Evolutionary conservation across 2,797 vertebrate species (phyloP).

Genomic region (Sylvia borin): DNA sequence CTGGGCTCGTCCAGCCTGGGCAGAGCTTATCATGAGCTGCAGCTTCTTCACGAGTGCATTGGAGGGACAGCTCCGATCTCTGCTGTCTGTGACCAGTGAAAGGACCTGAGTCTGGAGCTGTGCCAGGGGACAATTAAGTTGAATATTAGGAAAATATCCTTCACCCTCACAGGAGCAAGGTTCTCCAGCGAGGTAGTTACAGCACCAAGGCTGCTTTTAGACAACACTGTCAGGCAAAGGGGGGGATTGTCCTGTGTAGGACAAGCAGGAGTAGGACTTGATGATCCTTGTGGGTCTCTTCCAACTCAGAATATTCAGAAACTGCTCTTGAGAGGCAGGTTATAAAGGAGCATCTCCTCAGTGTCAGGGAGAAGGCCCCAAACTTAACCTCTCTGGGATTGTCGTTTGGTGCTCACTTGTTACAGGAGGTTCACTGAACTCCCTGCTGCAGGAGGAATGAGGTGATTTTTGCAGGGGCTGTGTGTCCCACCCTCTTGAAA

Average conservation of each 20-base stretch:
- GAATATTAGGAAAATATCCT: not conserved
- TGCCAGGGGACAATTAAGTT: not conserved
- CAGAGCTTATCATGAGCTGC: not conserved
- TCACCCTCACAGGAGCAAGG: not conserved
- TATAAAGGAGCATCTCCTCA: not conserved
- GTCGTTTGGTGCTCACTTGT: not conserved
- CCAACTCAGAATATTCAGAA: not conserved
- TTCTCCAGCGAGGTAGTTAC: not conserved
- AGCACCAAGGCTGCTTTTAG: fast-evolving
- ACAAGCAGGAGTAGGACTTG: not conserved
- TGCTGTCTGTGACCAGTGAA: not conserved
- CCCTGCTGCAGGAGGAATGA: not conserved
- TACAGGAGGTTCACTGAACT: not conserved
- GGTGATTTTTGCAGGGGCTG: not conserved
- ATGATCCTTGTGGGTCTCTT: not conserved
- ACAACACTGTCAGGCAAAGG: fast-evolving
- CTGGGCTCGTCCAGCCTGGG: not conserved
- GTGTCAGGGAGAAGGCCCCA: not conserved
- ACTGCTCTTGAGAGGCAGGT: not conserved
- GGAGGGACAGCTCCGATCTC: not conserved
- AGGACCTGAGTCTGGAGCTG: not conserved
- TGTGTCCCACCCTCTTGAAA: not conserved
- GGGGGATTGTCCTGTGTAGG: not conserved
- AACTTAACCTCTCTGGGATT: fast-evolving
- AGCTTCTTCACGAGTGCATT: not conserved